Base-by-base conservation (phyloP, 2,888 invertebrate species). In the Hydrotaea diabolus region DNA sequence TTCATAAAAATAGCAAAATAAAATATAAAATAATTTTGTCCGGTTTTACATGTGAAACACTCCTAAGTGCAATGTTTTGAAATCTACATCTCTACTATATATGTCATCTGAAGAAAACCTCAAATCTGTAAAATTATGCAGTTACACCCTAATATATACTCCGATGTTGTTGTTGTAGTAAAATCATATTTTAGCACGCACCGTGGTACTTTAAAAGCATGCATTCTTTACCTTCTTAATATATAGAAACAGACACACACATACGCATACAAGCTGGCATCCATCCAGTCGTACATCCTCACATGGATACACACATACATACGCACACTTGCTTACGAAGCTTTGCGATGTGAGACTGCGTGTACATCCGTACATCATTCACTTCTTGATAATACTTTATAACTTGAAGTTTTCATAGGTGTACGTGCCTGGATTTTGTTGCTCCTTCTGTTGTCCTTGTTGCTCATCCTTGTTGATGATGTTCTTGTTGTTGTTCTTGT, bases 141-240 rank as follows among this genome's bases (percentile, higher is more conserved):
- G 11, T 26, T 59, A 11, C 62, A 62, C 15, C 31, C 31, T 17
- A 62, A 5, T 62, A 36, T 7, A 0, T 15, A 0, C n/a, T 62
- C 26, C 21, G n/a, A 69, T 46, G 23, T 43, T 21, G 59, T 72
- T 72, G 31, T 43, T 64, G 55, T 31, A 57, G 39, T 17, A 74
- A 69, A 74, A 21, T 80, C 66, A 74, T 79, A 21, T 55, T 66
- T 36, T 59, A 66, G 55, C 74, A 80, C 66, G 74, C 74, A 46
- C 43, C 66, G 26, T 74, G n/a, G 55, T 43, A 57, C 72, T 62
- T 73, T 55, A 55, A 31, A 19, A 59, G 19, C 43, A 66, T 73
- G 53, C 71, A 74, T 74, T 74, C 59, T 59, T 74, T 43, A 62
- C 59, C 23, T 59, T 74, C 74, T 66, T 46, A 55, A 13, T 31